Conservation (phyloP, 30 jellyfish, hydroid and myxozoan species). For the Phacellophora camtschatica region DNA sequence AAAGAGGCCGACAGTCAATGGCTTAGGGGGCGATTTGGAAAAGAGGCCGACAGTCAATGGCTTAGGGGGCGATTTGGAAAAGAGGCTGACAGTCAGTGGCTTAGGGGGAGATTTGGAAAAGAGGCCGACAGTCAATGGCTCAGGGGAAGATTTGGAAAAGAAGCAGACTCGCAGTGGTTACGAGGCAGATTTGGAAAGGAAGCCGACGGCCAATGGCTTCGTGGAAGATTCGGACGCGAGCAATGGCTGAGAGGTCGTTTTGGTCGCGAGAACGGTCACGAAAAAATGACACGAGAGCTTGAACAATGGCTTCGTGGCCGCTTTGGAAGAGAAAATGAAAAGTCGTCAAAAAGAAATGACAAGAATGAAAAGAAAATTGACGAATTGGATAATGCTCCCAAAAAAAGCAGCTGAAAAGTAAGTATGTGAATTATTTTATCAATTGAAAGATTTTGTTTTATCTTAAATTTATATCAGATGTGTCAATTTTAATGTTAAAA, state of each 20-base stretch:
- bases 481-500: no score
- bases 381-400: no score
- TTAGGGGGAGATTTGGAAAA: constrained; percentile 69
- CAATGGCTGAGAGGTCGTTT: constrained; percentile 79
- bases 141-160: constrained; percentile 65
- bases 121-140: constrained; percentile 40
- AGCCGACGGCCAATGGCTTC: constrained; percentile 67
- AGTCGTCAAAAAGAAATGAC: no score
- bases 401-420: no score
- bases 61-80: constrained; percentile 70
- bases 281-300: constrained; percentile 19
- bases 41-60: constrained; percentile 48
- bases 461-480: no score
- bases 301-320: constrained; percentile 78
- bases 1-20: constrained; percentile 29
- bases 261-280: constrained; percentile 30
- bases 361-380: no score
- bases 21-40: constrained; percentile 64
- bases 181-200: constrained; percentile 86
- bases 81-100: constrained; percentile 54
- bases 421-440: no score
- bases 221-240: constrained; percentile 78
- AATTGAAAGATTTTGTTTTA: no score
- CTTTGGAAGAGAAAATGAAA: constrained; percentile 63
- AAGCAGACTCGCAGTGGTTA: constrained; percentile 72